Conservation (phyloP, 2,113 vertebrate species). For the Dermatemys mawii region DNA sequence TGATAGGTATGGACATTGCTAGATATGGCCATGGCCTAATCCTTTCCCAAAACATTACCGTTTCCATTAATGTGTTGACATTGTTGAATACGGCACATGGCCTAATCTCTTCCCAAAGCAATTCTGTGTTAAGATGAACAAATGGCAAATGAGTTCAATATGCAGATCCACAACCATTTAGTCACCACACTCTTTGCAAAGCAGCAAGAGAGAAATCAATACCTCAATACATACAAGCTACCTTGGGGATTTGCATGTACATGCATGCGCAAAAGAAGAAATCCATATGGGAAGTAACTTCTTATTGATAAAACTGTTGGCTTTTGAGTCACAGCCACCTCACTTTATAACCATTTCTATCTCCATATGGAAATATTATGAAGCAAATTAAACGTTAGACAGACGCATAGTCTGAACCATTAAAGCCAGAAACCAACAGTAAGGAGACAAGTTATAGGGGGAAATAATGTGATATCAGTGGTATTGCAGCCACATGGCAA, state of each 20-base stretch:
- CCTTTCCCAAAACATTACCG: not conserved
- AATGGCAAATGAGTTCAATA: not conserved
- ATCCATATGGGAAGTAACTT: not conserved
- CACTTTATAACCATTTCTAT: not conserved
- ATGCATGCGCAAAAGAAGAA: not conserved
- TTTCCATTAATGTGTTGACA: rapidly evolving
- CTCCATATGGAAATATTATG: not conserved
- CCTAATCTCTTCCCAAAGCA: not conserved
- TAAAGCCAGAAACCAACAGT: not conserved
- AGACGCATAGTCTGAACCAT: not conserved
- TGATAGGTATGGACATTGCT: rapidly evolving
- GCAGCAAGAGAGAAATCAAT: not conserved
- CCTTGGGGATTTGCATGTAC: not conserved
- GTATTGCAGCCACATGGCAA: slow-evolving; percentile 65
- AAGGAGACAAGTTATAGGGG: slow-evolving; percentile 14
- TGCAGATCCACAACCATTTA: not conserved
- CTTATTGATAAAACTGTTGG: not conserved
- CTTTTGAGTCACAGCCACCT: not conserved
- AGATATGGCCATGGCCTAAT: not conserved
- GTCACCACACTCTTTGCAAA: not conserved
- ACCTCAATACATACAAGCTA: rapidly evolving
- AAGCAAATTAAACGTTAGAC: not conserved
- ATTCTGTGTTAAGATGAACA: rapidly evolving
- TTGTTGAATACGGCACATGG: not conserved
- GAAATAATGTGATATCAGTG: slow-evolving; percentile 44